These are phyloP conservation scores for Coleophora deauratella DNA, from an alignment of 2,888 invertebrate genomes.

Conservation along the genomic window DNA sequence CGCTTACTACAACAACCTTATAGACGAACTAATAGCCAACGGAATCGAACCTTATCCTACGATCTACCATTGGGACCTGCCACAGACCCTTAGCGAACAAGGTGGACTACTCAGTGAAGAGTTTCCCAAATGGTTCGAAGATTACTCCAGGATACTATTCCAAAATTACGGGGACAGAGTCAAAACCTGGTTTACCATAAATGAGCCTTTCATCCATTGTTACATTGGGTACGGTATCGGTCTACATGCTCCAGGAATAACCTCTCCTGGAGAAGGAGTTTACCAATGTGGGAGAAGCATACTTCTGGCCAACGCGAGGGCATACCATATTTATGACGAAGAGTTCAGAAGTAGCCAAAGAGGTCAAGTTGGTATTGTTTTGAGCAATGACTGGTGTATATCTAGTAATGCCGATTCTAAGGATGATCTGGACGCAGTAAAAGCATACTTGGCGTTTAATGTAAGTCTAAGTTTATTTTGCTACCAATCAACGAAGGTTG, in stretches of 20 bases:
- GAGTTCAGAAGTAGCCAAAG: slow-evolving; percentile 57
- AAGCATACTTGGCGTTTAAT: slow-evolving; percentile 16
- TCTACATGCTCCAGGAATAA: slow-evolving; percentile 26
- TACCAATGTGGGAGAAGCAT: slow-evolving; percentile 77
- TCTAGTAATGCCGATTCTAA: slow-evolving; percentile 14
- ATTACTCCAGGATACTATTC: slow-evolving; percentile 49
- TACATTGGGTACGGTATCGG: slow-evolving; percentile 32
- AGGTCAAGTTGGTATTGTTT: slow-evolving; percentile 33
- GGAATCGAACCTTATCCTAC: slow-evolving; percentile 61
- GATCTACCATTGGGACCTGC: slow-evolving; percentile 49
- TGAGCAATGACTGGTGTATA: slow-evolving; percentile 17
- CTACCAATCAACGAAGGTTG: too few species aligned
- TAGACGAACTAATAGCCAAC: slow-evolving; percentile 48
- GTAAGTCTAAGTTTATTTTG: slow-evolving; percentile 11
- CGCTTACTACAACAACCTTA: slow-evolving; percentile 58
- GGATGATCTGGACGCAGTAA: slow-evolving; percentile 15
- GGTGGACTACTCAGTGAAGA: slow-evolving; percentile 34
- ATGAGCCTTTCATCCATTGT: slow-evolving; percentile 71
- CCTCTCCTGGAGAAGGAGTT: slow-evolving; percentile 51
- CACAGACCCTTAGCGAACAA: slow-evolving; percentile 22
- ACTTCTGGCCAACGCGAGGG: slow-evolving; percentile 76
- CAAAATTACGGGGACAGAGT: slow-evolving; percentile 70
- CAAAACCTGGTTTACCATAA: slow-evolving; percentile 78
- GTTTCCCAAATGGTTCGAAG: slow-evolving; percentile 34
- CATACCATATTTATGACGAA: slow-evolving; percentile 67